Percentiles rank a stretch among this genome's conserved stretches.
Evolutionary conservation across 2,888 invertebrate species (phyloP).

Genomic region (Cheilosia variabilis): DNA sequence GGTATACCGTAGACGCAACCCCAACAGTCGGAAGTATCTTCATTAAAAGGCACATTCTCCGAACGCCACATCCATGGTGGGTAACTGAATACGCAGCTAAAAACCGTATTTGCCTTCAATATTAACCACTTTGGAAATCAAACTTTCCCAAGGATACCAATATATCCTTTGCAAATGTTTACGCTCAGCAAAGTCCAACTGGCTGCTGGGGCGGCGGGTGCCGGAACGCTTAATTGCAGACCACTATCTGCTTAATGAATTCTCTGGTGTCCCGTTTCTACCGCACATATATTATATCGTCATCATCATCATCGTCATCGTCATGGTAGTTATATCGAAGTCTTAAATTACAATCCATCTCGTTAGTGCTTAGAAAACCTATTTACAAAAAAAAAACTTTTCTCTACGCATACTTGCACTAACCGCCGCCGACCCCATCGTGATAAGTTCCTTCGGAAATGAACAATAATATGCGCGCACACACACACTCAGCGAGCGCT

Average conservation of each 20-base stretch:
- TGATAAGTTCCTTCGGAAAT: constrained; percentile 22
- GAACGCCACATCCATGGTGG: not conserved
- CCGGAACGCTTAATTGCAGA: constrained; percentile 57
- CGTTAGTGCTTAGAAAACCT: constrained; percentile 18
- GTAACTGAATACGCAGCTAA: constrained; percentile 39
- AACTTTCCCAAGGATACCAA: constrained; percentile 45
- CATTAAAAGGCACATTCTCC: constrained; percentile 28
- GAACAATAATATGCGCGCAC: constrained; percentile 3
- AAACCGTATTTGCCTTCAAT: constrained; percentile 37
- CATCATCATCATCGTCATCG: constrained; percentile 5
- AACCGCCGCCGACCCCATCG: not conserved
- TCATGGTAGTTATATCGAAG: not conserved
- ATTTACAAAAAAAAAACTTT: constrained; percentile 39
- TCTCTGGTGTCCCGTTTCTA: constrained; percentile 50
- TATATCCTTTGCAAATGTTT: constrained; percentile 36
- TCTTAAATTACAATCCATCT: constrained; percentile 38
- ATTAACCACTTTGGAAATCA: constrained; percentile 33
- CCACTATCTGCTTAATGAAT: constrained; percentile 64
- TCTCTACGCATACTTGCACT: constrained; percentile 9
- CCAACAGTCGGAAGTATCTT: not conserved
- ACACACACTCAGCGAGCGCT: not conserved
- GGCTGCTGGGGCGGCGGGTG: constrained; percentile 1
- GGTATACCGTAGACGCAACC: not conserved
- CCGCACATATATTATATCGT: not conserved
- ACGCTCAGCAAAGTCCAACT: constrained; percentile 12